These are phyloP conservation scores for Antigone vipio DNA, from an alignment of 2,113 vertebrate genomes.

Conservation along the genomic window DNA sequence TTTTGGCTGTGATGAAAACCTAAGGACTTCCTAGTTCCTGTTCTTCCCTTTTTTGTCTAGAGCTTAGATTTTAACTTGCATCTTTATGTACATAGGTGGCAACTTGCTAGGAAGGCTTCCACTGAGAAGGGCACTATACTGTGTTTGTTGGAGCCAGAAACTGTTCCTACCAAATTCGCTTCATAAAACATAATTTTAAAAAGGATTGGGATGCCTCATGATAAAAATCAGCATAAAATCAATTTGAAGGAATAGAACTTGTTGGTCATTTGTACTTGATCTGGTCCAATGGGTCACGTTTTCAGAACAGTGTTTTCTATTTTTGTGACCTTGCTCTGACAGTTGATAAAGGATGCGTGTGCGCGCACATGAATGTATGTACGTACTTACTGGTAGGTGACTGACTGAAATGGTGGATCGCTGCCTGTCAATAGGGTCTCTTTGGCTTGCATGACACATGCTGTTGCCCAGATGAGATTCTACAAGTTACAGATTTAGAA, in stretches of 20 bases:
- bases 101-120: background rate
- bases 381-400: background rate
- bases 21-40: background rate
- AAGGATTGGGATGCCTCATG: accelerated
- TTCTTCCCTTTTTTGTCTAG: background rate
- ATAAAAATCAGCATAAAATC: background rate
- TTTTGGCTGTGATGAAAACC: background rate
- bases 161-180: background rate
- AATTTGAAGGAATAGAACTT: background rate
- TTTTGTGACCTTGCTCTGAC: background rate
- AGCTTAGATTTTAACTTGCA: background rate
- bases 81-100: background rate
- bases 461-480: background rate
- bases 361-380: accelerated
- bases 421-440: background rate
- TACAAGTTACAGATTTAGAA: background rate
- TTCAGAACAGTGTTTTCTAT: background rate
- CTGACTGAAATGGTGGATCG: background rate
- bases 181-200: background rate
- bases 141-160: background rate
- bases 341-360: background rate
- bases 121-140: background rate
- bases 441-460: background rate
- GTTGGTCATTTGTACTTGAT: background rate
- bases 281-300: background rate